Evolutionary conservation across 37 sponge, comb jelly and placozoan genomes (phyloP), one percentile per base, ranked within the genome.

Genomic region (Tethya wilhelma): DNA sequence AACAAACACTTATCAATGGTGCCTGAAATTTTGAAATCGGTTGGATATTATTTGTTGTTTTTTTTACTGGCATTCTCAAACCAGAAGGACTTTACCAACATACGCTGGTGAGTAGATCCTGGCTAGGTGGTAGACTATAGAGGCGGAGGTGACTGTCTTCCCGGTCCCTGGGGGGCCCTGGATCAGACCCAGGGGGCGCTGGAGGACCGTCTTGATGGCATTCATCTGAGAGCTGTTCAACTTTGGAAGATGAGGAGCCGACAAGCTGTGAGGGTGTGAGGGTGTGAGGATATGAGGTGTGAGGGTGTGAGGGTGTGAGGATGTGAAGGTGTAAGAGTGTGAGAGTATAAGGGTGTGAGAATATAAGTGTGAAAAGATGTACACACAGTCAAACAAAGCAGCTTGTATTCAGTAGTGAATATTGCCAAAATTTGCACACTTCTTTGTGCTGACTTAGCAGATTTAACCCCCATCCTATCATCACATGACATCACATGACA

Each of bases 61-160:
- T n/a, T n/a, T n/a, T n/a, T n/a, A n/a, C n/a, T n/a, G n/a, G n/a
- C n/a, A n/a, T n/a, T n/a, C n/a, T n/a, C n/a, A n/a, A n/a, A n/a
- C n/a, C n/a, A n/a, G n/a, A n/a, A n/a, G n/a, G n/a, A 78, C 0
- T 44, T 60, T 19, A 60, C 73, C 63, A 37, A 82, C 83, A 65
- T 38, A 83, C 84, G 65, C 68, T 0, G 67, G 66, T 4, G 39
- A 25, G 63, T 83, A 66, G 39, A 93, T 86, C 83, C 79, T 93
- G n/a, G 79, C 77, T 4, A 98, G 86, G 81, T 98, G 96, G 76
- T 95, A 95, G 49, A 98, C 98, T 17, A 98, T 90, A 36, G 96
- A 84, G 25, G 98, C 98, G n/a, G 98, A 98, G 36, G 98, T 98
- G 56, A 98, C 98, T 4, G 98, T 98, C 87, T 98, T 98, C 26